Percentiles rank a stretch among this genome's conserved stretches.
These are phyloP conservation scores for Gymnopithys bicolor DNA, from an alignment of 2,797 vertebrate species.

Conservation along the genomic window DNA sequence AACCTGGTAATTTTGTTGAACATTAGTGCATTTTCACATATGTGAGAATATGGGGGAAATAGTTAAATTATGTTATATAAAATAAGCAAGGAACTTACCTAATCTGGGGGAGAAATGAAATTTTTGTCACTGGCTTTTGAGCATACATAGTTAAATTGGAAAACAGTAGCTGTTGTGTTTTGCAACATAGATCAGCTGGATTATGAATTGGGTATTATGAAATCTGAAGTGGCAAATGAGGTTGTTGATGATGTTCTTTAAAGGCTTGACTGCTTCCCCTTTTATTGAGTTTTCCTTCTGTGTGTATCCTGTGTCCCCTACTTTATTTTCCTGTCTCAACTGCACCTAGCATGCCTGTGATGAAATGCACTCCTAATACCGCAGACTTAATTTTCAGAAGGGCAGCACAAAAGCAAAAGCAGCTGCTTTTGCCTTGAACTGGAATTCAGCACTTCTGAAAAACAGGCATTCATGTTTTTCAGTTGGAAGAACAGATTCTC, in stretches of 20 bases:
- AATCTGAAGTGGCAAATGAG: not conserved
- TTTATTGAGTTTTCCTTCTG: not conserved
- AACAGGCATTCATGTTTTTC: not conserved
- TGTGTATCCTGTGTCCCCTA: not conserved
- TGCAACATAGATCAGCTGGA: not conserved
- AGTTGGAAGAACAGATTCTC: slow-evolving; percentile 6
- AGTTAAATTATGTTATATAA: not conserved
- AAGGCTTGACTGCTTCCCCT: not conserved
- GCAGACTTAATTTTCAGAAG: slow-evolving; percentile 11
- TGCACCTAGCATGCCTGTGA: not conserved
- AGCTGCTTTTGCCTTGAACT: not conserved
- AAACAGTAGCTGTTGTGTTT: not conserved
- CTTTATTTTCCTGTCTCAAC: not conserved
- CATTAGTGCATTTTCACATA: not conserved
- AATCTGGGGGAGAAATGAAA: not conserved
- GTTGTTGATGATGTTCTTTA: not conserved
- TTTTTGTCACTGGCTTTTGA: not conserved
- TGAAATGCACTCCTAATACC: not conserved
- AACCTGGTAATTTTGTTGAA: not conserved
- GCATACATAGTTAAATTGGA: not conserved
- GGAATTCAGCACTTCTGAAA: slow-evolving; percentile 38
- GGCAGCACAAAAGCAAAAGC: not conserved
- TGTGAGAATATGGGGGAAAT: not conserved
- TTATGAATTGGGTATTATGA: not conserved
- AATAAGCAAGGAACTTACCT: not conserved